A percentile compares a stretch with the other conserved stretches of the same genome.
phyloP scores from a whole-genome alignment of 2,113 vertebrate genomes.

The Pachyramphus minor region DNA sequence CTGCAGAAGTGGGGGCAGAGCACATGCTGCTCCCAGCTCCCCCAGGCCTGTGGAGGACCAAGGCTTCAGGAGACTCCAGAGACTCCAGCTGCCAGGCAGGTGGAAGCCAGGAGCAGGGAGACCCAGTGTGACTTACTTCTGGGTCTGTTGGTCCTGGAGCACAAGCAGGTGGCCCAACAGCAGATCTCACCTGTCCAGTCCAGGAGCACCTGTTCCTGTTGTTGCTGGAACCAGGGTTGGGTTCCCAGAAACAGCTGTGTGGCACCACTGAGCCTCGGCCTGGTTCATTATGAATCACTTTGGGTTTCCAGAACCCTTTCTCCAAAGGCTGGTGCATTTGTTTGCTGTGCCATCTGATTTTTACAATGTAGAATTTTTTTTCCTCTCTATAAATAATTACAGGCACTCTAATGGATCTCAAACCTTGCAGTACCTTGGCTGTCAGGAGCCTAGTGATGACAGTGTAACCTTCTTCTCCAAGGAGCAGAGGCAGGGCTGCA shows the following conservation, averaged over 20 bases:
- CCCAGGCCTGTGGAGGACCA: accelerated
- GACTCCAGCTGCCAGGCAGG: not conserved
- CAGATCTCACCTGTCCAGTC: not conserved
- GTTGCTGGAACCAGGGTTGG: accelerated
- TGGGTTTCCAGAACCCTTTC: not conserved
- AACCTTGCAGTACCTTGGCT: constrained; percentile 41
- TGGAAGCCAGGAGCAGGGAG: not conserved
- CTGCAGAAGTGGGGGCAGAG: not conserved
- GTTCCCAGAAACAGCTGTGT: not conserved
- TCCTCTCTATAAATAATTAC: constrained; percentile 65
- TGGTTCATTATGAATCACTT: not conserved
- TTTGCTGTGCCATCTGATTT: not conserved
- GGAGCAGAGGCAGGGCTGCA: not conserved
- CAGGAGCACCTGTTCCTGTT: accelerated
- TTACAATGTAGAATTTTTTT: not conserved
- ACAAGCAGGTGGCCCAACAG: accelerated
- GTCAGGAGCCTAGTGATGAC: not conserved
- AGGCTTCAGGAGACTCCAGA: not conserved
- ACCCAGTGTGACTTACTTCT: accelerated
- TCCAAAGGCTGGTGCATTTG: not conserved
- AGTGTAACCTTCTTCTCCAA: not conserved
- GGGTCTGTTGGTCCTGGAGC: not conserved
- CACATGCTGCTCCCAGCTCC: accelerated
- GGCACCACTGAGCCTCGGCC: accelerated
- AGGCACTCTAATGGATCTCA: constrained; percentile 60